Conservation (phyloP, 37 sponge, comb jelly and placozoan genomes). For the Bolinopsis microptera region DNA sequence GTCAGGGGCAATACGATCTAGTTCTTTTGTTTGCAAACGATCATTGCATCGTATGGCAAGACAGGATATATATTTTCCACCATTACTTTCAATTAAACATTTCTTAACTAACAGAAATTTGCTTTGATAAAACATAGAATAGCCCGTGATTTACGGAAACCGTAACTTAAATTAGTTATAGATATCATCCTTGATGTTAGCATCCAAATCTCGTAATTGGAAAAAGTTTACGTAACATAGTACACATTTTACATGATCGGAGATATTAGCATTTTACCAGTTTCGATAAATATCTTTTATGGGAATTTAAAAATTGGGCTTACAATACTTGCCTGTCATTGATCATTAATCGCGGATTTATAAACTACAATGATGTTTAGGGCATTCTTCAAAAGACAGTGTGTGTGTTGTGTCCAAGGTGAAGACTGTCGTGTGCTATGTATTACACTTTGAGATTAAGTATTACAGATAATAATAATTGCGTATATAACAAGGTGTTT, state of each 20-base stretch:
- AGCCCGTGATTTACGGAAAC: background rate
- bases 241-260: background rate
- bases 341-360: background rate
- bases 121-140: too few relatives aligned
- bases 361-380: background rate
- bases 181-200: background rate
- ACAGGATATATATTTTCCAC: too few relatives aligned
- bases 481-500: background rate
- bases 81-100: too few relatives aligned
- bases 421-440: background rate
- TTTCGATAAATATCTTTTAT: background rate
- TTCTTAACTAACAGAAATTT: too few relatives aligned
- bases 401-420: background rate
- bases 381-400: background rate
- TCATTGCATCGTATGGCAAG: too few relatives aligned
- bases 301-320: background rate
- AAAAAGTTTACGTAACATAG: background rate
- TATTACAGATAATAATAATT: slow-evolving; percentile 37
- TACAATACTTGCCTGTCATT: background rate
- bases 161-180: too few relatives aligned
- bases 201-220: background rate
- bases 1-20: too few relatives aligned
- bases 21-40: too few relatives aligned
- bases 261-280: background rate
- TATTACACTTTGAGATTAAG: slow-evolving; percentile 2